Evolutionary conservation across 1,140 invertebrate genomes (phyloP), one percentile per base, ranked within the genome.

Genomic region (Meloidogyne hapla): DNA sequence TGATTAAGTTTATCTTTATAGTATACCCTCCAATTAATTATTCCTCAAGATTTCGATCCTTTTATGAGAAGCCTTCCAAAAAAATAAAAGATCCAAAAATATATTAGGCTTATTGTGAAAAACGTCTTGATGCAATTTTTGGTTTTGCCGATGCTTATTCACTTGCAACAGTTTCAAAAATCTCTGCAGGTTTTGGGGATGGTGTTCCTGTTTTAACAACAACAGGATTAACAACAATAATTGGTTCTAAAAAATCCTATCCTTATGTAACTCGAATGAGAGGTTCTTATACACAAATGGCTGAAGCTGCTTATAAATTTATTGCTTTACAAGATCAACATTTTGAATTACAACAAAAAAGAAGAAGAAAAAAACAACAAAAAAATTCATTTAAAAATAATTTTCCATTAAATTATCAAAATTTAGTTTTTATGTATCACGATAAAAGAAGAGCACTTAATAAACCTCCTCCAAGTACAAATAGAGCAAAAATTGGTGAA

Each of bases 121-220:
- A 78, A 38, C 79, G 81, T 13, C 75, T 86, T 4, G 85, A 86
- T 48, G 84, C 83, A 12, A 80, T 86, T 42, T 90, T 96, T 78
- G 94, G 94, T 0, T 93, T 94, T 1, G 92, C 94, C 1, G 95
- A 94, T 88, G 93, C 94, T 83, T 96, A 95, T 87, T 92, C 93
- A 4, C 90, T 96, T 63, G 93, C 94, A 0, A 94, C 94, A 0
- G 93, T 96, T 1, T 92, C 93, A 0, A 90, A 94, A 15, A 94
- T 94, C 83, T 91, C 93, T 1, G 91, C 92, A 1, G 91, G 91
- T 12, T 95, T 94, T 25, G 75, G 78, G 93, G 89, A 86, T 23
- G 87, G 91, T 1, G 92, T 94, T 21, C 94, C 94, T 0, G 91
- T 96, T 1, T 85, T 96, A 1, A 94, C 93, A 2, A 91, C 93